Percentiles rank a stretch among this genome's conserved stretches.
These are phyloP conservation scores for Sylvilagus bachmani DNA, from an alignment of 2,113 vertebrate genomes.

Conservation along the genomic window DNA sequence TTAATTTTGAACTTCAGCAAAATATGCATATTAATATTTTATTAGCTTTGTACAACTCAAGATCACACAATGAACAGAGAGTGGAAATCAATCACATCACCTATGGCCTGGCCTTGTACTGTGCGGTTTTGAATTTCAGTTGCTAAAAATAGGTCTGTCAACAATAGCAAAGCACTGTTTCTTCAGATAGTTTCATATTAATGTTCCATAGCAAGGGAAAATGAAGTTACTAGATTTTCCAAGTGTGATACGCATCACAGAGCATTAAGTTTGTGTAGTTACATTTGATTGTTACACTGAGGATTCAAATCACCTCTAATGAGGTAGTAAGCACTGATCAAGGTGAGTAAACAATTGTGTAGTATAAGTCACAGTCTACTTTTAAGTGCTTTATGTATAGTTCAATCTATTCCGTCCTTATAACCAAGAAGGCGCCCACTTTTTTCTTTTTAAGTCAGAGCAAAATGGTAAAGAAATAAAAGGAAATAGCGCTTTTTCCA, in stretches of 20 bases:
- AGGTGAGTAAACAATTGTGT: not conserved
- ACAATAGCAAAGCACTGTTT: not conserved
- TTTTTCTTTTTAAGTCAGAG: constrained; percentile 35
- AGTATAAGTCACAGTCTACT: not conserved
- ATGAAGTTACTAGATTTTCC: constrained; percentile 8
- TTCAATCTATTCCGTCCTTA: constrained; percentile 20
- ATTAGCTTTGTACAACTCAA: not conserved
- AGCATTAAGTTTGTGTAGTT: not conserved
- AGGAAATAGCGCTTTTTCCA: not conserved
- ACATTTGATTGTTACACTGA: not conserved
- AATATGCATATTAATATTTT: not conserved
- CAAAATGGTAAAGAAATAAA: not conserved
- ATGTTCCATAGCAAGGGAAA: constrained; percentile 14
- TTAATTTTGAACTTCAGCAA: constrained; percentile 30
- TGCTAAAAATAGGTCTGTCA: not conserved
- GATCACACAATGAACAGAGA: not conserved
- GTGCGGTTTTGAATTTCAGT: not conserved
- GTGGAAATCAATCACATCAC: not conserved
- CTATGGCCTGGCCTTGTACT: not conserved
- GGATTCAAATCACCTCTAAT: constrained; percentile 9
- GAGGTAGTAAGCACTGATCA: not conserved
- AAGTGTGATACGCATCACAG: not conserved
- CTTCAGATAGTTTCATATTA: not conserved
- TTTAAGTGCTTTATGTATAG: not conserved
- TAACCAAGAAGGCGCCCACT: not conserved